A percentile compares a stretch with the other conserved stretches of the same genome.
Evolutionary conservation across 2,888 invertebrate genomes (phyloP).

Genomic region (Leucozona laternaria): DNA sequence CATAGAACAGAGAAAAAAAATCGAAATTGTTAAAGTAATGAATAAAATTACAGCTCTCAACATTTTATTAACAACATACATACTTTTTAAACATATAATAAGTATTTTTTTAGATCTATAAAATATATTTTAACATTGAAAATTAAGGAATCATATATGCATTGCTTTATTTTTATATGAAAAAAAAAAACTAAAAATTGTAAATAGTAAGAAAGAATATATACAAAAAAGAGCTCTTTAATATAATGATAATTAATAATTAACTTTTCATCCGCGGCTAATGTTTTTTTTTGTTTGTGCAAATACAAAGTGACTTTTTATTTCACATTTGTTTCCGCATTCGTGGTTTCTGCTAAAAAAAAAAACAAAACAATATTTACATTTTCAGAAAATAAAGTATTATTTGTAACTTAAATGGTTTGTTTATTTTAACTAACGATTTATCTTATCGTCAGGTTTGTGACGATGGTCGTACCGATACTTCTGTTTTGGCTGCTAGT

Average conservation of each 20-base stretch:
- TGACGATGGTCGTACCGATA: too few relatives aligned
- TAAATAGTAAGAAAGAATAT: slow-evolving; percentile 69
- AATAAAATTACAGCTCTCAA: slow-evolving; percentile 59
- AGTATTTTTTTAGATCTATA: slow-evolving; percentile 65
- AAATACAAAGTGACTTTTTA: slow-evolving; percentile 59
- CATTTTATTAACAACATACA: slow-evolving; percentile 70
- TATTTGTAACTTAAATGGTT: slow-evolving; percentile 68
- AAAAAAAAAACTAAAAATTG: slow-evolving; percentile 62
- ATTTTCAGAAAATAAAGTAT: slow-evolving; percentile 72
- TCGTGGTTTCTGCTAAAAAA: slow-evolving; percentile 71
- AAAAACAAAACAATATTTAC: slow-evolving; percentile 60
- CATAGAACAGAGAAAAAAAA: slow-evolving; percentile 41
- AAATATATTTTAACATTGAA: slow-evolving; percentile 73
- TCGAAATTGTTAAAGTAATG: slow-evolving; percentile 40
- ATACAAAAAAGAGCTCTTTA: slow-evolving; percentile 59
- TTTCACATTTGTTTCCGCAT: slow-evolving; percentile 70
- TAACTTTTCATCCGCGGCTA: slow-evolving; percentile 67
- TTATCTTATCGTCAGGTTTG: too few relatives aligned
- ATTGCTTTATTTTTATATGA: slow-evolving; percentile 76
- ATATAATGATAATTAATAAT: slow-evolving; percentile 50
- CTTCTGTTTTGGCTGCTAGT: too few relatives aligned
- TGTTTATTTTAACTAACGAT: too few relatives aligned
- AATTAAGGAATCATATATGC: slow-evolving; percentile 67
- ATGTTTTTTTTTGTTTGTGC: slow-evolving; percentile 58
- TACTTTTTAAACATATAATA: slow-evolving; percentile 61